Evolutionary conservation across 2,888 invertebrate genomes (phyloP), one percentile per base, ranked within the genome.

Genomic region (Urechis unicinctus): DNA sequence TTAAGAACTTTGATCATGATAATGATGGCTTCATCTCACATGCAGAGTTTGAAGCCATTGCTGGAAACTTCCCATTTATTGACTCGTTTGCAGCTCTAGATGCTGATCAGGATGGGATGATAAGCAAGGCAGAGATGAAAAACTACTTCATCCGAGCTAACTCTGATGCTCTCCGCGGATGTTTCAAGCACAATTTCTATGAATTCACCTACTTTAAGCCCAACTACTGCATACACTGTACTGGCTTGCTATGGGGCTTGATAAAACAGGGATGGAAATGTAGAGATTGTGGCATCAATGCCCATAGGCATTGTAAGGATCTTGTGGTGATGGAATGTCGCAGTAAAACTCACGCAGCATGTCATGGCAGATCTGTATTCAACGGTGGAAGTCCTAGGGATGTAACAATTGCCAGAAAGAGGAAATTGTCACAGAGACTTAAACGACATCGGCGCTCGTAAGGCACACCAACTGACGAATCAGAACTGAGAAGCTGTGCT

Each of bases 181-280:
- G 82, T 60, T 82, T 83, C 68, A 81, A 81, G 65, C 83, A 83
- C 69, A 80, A 81, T 61, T 83, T 83, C 68, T 80, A 81, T 63
- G 83, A 83, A 67, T 82, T 81, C 6, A 82, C 82, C 2, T 83
- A 83, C 70, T 80, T 83, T 69, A 81, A 82, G 62, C 83, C 83
- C 13, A 82, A 83, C 26, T 80, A 80, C 65, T 83, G 83, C 68
- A 79, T 77, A 48, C 82, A 83, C 65, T 83, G 83, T 69, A 80
- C 80, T 31, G 82, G 82, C 50, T 63, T 83, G 75, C 82, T 83
- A 69, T 83, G 83, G 83, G 83, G 83, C 25, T 65, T 83, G 5
- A 81, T 83, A 52, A 81, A 82, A 58, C 83, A 83, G 72, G 82
- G 83, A 25, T 82, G 78, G 77, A 82, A 82, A 67, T 83, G 83